phyloP scores from a whole-genome alignment of 2,113 vertebrate genomes.

The Corydoras sp. region DNA sequence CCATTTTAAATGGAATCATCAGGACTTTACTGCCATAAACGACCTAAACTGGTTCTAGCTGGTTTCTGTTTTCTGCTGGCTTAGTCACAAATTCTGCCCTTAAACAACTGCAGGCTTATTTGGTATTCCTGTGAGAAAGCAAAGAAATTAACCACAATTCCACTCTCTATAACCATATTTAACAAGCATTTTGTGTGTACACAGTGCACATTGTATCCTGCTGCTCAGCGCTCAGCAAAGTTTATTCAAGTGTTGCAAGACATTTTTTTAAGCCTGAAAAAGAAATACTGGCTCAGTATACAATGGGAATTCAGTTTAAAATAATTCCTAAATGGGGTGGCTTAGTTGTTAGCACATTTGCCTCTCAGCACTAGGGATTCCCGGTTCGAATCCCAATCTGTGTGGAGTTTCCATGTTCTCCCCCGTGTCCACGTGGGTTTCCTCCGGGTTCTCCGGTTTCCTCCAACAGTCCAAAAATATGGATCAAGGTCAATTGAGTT shows the following conservation, averaged over 20 bases:
- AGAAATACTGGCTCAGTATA: constrained; percentile 26
- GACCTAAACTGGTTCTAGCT: constrained; percentile 16
- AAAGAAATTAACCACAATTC: background rate
- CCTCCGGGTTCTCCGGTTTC: too few species aligned
- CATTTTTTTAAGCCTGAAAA: background rate
- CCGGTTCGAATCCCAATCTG: too few species aligned
- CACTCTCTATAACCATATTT: constrained; percentile 4
- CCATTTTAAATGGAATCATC: background rate
- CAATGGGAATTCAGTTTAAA: constrained; percentile 31
- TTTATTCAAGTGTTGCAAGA: constrained; percentile 15
- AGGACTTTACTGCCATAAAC: constrained; percentile 3
- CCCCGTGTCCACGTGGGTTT: too few species aligned
- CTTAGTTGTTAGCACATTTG: too few species aligned
- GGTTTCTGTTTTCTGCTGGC: constrained; percentile 11
- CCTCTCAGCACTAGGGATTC: background rate
- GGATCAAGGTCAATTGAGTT: too few species aligned
- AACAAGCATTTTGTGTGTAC: constrained; percentile 15
- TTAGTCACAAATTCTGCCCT: background rate
- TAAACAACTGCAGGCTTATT: background rate
- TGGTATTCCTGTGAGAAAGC: background rate
- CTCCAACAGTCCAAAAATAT: too few species aligned
- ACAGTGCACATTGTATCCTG: background rate
- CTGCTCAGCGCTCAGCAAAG: background rate
- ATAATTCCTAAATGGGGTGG: background rate
- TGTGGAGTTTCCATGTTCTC: too few species aligned